Evolutionary conservation across 2,797 vertebrate genomes (phyloP).

Genomic region (Ceryle rudis): DNA sequence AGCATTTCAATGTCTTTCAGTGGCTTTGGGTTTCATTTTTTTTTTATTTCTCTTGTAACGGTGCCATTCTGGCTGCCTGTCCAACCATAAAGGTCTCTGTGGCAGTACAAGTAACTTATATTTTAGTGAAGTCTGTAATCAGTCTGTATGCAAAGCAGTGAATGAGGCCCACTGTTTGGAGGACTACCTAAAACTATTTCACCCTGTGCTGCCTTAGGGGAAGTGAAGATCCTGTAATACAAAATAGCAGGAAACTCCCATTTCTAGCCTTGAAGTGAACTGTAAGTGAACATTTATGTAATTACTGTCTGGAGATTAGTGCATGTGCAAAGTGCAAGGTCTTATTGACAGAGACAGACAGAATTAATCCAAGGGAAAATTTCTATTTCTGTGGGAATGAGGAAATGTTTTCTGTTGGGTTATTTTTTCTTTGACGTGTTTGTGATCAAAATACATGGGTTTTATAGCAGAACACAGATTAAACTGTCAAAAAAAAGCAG

Average conservation of each 20-base stretch:
- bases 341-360: not conserved
- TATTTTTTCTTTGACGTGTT: not conserved
- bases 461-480: not conserved
- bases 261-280: not conserved
- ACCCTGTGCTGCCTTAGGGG: not conserved
- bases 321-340: not conserved
- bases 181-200: not conserved
- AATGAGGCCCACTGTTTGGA: not conserved
- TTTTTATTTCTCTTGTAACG: not conserved
- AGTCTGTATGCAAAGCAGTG: not conserved
- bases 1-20: not conserved
- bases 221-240: not conserved
- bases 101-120: not conserved
- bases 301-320: not conserved
- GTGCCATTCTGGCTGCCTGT: constrained; percentile 12
- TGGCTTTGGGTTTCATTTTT: not conserved
- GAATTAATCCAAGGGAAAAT: not conserved
- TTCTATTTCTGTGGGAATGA: not conserved
- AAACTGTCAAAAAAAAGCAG: not conserved
- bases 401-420: not conserved
- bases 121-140: not conserved
- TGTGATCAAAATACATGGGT: not conserved
- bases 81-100: not conserved
- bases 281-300: not conserved
- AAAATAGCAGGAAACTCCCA: not conserved